Evolutionary conservation across 1,140 invertebrate genomes (phyloP), one percentile per base, ranked within the genome.

Genomic region (Limonius californicus): DNA sequence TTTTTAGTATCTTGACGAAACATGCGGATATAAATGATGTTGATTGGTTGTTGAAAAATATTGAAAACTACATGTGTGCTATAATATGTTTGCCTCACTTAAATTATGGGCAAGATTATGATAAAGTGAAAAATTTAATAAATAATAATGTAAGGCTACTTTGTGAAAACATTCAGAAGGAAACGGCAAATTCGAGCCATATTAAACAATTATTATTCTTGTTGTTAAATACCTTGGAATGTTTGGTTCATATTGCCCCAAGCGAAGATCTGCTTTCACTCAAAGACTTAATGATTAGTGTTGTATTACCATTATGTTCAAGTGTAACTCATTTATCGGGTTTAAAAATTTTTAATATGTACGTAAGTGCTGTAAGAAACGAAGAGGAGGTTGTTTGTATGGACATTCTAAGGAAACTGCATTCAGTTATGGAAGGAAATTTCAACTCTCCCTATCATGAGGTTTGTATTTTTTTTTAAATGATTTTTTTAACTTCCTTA

Each of bases 391-490:
- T 75, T 30, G 67, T 82, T 39, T 78, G 72, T 21, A 75, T 77
- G 63, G 71, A 78, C 58, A 71, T 77, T 73, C 53, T 87, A 6
- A 69, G 73, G 62, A 76, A 81, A 61, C 65, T 88, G 2, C 80
- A 84, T 77, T 72, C 73, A 2, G 72, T 72, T 61, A 68, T 88
- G 23, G 76, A 81, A 47, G 64, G 72, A 2, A 87, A 87, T 73
- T 76, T 89, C 3, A 79, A 78, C 20, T 88, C 86, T 1, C 83
- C 85, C 12, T 85, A 81, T 75, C 82, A 85, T 71, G 78, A 87
- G 77, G 82, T 87, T 61, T 50, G 8, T 61, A 50, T 3, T 16
- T 57, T 18, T 50, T 65, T 43, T 32, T 15, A 27, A 14, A 18
- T n/a, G n/a, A n/a, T n/a, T n/a, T n/a, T n/a, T n/a, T n/a, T n/a